Conservation (phyloP, 2,797 vertebrate genomes). For the Peromyscus nudipes region DNA sequence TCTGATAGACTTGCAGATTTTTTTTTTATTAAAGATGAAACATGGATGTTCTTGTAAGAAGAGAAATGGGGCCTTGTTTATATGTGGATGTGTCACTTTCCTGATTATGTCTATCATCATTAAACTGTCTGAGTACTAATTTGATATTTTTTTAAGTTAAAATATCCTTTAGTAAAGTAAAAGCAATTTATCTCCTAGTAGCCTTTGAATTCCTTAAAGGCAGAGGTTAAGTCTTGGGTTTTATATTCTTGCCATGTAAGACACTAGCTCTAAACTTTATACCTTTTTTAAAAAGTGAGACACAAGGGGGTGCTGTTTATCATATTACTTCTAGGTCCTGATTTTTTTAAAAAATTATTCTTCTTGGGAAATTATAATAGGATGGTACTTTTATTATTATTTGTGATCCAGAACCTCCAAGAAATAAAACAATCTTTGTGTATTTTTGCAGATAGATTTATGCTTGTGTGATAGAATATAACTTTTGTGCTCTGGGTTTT, state of each 20-base stretch:
- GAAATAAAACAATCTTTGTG: not conserved
- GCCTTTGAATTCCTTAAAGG: conserved; percentile 45
- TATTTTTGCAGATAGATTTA: not conserved
- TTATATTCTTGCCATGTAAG: not conserved
- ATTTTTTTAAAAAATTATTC: conserved; percentile 12
- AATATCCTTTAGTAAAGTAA: conserved; percentile 44
- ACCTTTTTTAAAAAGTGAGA: conserved; percentile 31
- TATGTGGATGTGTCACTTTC: conserved; percentile 32
- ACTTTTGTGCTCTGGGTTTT: not conserved
- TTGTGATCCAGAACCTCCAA: not conserved
- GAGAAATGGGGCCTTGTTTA: not conserved
- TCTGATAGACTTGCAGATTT: not conserved
- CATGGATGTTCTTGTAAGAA: not conserved
- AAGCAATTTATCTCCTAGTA: conserved; percentile 29
- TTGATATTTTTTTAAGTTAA: conserved; percentile 26
- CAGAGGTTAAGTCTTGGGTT: not conserved
- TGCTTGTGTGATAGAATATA: not conserved
- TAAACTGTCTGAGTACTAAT: conserved; percentile 30
- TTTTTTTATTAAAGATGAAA: conserved; percentile 33
- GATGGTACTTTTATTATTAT: not conserved
- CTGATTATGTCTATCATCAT: not conserved
- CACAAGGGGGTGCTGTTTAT: conserved; percentile 75
- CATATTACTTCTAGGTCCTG: not conserved
- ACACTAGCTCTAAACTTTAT: conserved; percentile 58
- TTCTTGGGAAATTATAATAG: conserved; percentile 52